Base-by-base conservation (phyloP, 2,113 vertebrate genomes). In the Callionymus lyra region DNA sequence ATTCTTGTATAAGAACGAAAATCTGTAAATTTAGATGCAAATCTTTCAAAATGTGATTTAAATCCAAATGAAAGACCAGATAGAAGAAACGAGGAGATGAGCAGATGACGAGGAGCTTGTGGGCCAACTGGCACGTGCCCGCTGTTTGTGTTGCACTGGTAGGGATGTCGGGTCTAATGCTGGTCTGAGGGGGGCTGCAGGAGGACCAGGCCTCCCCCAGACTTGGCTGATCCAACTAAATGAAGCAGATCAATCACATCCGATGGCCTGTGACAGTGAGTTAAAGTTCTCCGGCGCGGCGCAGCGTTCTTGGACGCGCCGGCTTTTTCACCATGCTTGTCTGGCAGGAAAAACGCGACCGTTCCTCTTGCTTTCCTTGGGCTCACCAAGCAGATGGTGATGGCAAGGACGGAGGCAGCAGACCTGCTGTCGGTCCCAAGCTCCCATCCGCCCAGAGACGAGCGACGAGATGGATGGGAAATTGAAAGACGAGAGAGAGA, bases 211-310 rank as follows among this genome's bases (percentile, higher is more conserved):
- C 79, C 76, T 83, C 82, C 82, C 69, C 61, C 70, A 60, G 82
- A 70, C 72, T 74, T 74, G 80, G 74, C 73, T 70, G 82, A 70
- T 77, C 65, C 34, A 56, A 65, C 82, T 87, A 87, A 87, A 87
- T 86, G 84, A 82, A 84, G 75, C 77, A 84, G 84, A 87, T 87
- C 86, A 85, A 86, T 87, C 86, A 87, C 76, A 40, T 57, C 63
- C 70, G 74, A 84, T 69, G 74, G 69, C 74, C 65, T 56, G 76
- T 77, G 82, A 84, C 84, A 86, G 74, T 84, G 85, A 86, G 84
- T 82, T 86, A 83, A 85, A 74, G 77, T 65, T 77, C 73, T 41
- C 59, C 40, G 72, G 74, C 77, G 65, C 67, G 69, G 73, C 71
- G 40, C 78, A 56, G 74, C 35, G 70, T 71, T 81, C 79, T 73